Conservation (phyloP, 2,113 vertebrate species). For the Bagarius yarrelli region DNA sequence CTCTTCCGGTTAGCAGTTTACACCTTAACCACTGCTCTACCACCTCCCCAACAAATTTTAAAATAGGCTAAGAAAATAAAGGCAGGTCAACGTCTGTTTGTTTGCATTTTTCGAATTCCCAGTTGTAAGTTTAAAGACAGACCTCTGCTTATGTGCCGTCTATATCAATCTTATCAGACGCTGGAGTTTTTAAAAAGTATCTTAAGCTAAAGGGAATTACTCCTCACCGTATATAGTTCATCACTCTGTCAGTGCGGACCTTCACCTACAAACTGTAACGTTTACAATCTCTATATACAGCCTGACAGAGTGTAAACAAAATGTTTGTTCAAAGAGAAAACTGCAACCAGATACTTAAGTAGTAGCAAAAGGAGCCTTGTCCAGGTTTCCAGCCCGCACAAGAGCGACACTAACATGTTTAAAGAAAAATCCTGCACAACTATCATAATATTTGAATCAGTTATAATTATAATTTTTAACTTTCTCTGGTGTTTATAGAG, state of each 20-base stretch:
- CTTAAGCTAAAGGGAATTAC: neutral
- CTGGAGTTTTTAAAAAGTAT: neutral
- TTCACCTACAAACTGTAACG: constrained; percentile 43
- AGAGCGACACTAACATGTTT: neutral
- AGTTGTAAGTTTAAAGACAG: neutral
- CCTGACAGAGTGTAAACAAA: constrained; percentile 47
- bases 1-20: no score
- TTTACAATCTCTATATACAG: constrained; percentile 51
- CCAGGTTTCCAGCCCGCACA: neutral
- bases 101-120: neutral
- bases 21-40: no score
- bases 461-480: neutral
- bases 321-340: constrained; percentile 44
- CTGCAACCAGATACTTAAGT: constrained; percentile 40
- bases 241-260: neutral
- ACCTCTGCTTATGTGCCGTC: no score
- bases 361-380: constrained; percentile 23
- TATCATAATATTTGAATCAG: constrained; percentile 2
- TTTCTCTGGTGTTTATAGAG: constrained; percentile 16
- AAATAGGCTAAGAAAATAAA: neutral
- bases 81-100: neutral
- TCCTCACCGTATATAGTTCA: neutral
- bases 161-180: neutral
- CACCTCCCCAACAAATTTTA: neutral
- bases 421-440: neutral